Conservation (phyloP, 1,140 invertebrate genomes). For the Trigoniulus corallinus region DNA sequence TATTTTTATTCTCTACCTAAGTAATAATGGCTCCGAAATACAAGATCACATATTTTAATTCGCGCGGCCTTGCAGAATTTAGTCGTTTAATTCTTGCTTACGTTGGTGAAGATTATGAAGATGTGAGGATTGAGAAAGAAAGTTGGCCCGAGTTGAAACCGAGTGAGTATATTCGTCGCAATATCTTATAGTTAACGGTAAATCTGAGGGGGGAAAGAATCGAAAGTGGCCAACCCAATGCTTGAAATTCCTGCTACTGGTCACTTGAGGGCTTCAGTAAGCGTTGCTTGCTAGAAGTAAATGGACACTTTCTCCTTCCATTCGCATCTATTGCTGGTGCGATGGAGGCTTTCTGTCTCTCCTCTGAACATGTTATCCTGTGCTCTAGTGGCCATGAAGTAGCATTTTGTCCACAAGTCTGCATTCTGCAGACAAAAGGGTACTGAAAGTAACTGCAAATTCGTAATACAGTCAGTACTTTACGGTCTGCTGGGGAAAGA, state of each 20-base stretch:
- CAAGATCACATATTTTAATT: constrained; percentile 47
- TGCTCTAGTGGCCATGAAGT: too few species aligned
- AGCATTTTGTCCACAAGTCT: too few species aligned
- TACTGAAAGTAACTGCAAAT: too few species aligned
- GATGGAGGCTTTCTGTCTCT: too few species aligned
- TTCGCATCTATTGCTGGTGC: too few species aligned
- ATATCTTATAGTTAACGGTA: not conserved
- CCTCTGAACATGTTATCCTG: too few species aligned
- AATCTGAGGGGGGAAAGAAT: not conserved
- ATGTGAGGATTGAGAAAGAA: constrained; percentile 36
- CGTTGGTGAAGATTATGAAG: constrained; percentile 48
- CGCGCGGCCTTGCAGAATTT: constrained; percentile 45
- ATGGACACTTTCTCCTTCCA: too few species aligned
- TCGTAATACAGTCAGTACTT: too few species aligned
- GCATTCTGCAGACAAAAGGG: too few species aligned
- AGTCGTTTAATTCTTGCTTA: constrained; percentile 47
- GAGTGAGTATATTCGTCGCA: constrained; percentile 21
- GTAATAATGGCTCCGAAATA: constrained; percentile 28
- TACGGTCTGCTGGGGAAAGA: too few species aligned
- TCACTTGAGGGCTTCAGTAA: not conserved
- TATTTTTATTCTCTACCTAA: too few species aligned
- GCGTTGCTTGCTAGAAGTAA: not conserved
- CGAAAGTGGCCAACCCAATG: not conserved
- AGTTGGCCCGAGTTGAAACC: constrained; percentile 33
- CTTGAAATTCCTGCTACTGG: not conserved